Conservation (phyloP, 2,113 vertebrate species). For the Leptobrachium ailaonicum region DNA sequence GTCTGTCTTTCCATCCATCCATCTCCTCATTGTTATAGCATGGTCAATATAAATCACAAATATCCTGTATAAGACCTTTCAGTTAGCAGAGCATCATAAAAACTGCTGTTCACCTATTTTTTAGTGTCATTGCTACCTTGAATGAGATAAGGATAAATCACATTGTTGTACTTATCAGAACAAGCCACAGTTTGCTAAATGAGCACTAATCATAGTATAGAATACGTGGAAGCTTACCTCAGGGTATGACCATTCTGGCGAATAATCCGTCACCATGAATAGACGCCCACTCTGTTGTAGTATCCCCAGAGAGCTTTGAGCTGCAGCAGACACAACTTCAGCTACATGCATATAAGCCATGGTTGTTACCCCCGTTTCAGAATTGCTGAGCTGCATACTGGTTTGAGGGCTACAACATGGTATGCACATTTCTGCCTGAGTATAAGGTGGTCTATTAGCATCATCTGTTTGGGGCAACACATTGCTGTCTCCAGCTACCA, state of each 20-base stretch:
- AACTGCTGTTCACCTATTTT: too few species aligned
- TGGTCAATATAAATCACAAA: too few species aligned
- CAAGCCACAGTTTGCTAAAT: too few species aligned
- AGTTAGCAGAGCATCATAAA: too few species aligned
- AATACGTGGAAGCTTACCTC: conserved; percentile 77
- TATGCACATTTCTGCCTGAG: conserved; percentile 89
- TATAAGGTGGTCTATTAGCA: conserved; percentile 78
- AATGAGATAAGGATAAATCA: too few species aligned
- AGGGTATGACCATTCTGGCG: conserved; percentile 97
- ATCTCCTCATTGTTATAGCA: too few species aligned
- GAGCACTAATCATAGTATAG: conserved; percentile 19
- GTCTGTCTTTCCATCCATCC: too few species aligned
- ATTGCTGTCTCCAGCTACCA: conserved; percentile 77
- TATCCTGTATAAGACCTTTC: too few species aligned
- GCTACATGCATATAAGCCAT: conserved; percentile 97
- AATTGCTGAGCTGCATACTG: conserved; percentile 69
- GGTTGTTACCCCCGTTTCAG: conserved; percentile 76
- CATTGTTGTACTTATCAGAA: too few species aligned
- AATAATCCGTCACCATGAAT: conserved; percentile 99
- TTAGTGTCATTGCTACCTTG: too few species aligned
- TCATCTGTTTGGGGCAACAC: conserved; percentile 81
- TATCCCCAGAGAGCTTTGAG: conserved; percentile 88
- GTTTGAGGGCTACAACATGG: conserved; percentile 95
- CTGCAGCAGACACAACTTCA: conserved; percentile 92
- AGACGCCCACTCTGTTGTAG: conserved; percentile 92